Conservation (phyloP, 2,113 vertebrate genomes). For the Onychostoma macrolepis region DNA sequence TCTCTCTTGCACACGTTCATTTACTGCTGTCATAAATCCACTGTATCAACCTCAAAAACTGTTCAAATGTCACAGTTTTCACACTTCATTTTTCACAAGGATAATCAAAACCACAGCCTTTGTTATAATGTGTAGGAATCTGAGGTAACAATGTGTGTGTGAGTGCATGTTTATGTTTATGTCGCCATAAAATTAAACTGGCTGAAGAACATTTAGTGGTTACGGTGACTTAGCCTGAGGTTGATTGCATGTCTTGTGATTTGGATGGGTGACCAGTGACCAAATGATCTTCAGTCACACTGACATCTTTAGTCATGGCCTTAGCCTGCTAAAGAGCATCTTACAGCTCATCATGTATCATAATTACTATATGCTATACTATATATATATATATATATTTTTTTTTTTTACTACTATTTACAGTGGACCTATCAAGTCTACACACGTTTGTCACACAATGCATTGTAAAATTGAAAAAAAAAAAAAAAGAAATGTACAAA, state of each 20-base stretch:
- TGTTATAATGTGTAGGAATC: not conserved
- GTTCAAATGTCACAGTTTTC: slow-evolving; percentile 15
- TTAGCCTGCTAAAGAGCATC: not conserved
- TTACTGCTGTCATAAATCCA: not conserved
- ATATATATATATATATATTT: not conserved
- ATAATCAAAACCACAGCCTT: not conserved
- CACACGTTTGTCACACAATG: not conserved
- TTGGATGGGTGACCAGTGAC: not conserved
- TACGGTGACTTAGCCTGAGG: slow-evolving; percentile 7
- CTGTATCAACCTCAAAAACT: not conserved
- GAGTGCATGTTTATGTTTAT: not conserved
- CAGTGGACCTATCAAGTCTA: not conserved
- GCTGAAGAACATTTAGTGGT: not conserved
- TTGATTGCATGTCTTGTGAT: slow-evolving; percentile 31
- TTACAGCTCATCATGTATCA: not conserved
- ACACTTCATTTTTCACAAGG: not conserved
- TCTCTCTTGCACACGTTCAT: not conserved
- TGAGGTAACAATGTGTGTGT: not conserved
- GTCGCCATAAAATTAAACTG: slow-evolving; percentile 6
- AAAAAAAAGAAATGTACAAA: not conserved
- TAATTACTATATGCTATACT: not conserved
- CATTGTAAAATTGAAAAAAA: not conserved
- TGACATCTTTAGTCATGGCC: slow-evolving; percentile 18
- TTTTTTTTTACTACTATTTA: not conserved
- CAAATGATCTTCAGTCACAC: slow-evolving; percentile 12